Conservation (phyloP, 2,888 invertebrate species). For the Deroplatys truncata region DNA sequence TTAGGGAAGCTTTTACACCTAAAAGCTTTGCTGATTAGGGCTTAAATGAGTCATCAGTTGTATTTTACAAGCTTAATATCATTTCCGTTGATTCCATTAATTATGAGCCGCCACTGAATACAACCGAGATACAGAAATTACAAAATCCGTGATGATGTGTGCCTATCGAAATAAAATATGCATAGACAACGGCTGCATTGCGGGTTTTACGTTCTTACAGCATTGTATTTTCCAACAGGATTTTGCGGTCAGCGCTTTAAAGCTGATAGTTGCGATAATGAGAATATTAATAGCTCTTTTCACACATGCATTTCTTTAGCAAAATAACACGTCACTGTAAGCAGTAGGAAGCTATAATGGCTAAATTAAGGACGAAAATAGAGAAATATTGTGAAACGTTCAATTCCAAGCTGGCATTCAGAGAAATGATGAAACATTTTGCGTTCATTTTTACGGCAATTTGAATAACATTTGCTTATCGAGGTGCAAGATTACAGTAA, state of each 20-base stretch:
- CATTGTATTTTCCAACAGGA: not conserved
- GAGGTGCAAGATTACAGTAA: not conserved
- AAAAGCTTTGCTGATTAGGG: too few species aligned
- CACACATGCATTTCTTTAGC: not conserved
- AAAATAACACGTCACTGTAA: not conserved
- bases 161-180: not conserved
- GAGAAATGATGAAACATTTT: not conserved
- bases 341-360: not conserved
- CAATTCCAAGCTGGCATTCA: not conserved
- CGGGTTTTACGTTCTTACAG: not conserved
- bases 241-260: not conserved
- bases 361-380: not conserved
- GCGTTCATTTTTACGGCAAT: not conserved
- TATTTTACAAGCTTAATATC: too few species aligned
- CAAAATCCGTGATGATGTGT: too few species aligned
- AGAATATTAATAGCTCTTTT: not conserved
- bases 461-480: not conserved
- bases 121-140: too few species aligned
- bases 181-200: not conserved
- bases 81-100: too few species aligned
- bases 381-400: not conserved
- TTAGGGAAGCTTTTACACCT: too few species aligned
- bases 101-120: too few species aligned
- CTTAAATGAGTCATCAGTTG: too few species aligned
- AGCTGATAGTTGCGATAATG: not conserved